Base-by-base conservation (phyloP, 2,797 vertebrate species). In the Valencia hispanica region DNA sequence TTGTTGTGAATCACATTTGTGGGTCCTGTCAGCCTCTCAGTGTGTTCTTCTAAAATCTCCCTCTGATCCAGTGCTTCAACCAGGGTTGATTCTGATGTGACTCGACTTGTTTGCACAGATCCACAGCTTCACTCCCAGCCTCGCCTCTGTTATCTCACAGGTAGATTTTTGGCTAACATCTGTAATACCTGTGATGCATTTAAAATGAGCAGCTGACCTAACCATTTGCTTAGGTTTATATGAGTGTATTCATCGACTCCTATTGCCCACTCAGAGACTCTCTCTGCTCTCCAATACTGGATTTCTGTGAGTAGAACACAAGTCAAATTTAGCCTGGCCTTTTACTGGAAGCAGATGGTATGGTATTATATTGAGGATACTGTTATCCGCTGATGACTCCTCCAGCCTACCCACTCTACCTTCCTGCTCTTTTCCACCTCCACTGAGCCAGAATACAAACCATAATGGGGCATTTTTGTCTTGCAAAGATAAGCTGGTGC, bases 281-380 rank as follows among this genome's bases (percentile, higher is more conserved):
- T 87, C 82, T 86, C 81, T 74, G 80, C 89, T 87, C 85, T 86
- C 84, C 82, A 86, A 70, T 82, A 76, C 83, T 4, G 79, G 87
- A 86, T 88, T 74, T 78, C 75, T 82, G 85, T 86, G 85, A 86
- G 86, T 79, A 83, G 82, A 91, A 86, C 87, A 77, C 83, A 68
- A 84, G 85, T 86, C 89, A 89, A 73, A 91, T 91, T 91, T 93
- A 92, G 87, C 84, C 75, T 4, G 45, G 75, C 77, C 80, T 89
- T 88, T 90, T 86, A 85, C 86, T 90, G 84, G 84, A 86, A 92
- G 86, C 93, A 94, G 93, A 94, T 93, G 87, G 91, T 80, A 66
- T 80, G 81, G 86, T 89, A 89, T 91, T 89, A 91, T 89, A 85
- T 81, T 89, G 91, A 91, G 59, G 79, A 87, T 86, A 87, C 88